Evolutionary conservation across 2,113 vertebrate species (phyloP), one percentile per base, ranked within the genome.

Genomic region (human (Homo sapiens)): DNA sequence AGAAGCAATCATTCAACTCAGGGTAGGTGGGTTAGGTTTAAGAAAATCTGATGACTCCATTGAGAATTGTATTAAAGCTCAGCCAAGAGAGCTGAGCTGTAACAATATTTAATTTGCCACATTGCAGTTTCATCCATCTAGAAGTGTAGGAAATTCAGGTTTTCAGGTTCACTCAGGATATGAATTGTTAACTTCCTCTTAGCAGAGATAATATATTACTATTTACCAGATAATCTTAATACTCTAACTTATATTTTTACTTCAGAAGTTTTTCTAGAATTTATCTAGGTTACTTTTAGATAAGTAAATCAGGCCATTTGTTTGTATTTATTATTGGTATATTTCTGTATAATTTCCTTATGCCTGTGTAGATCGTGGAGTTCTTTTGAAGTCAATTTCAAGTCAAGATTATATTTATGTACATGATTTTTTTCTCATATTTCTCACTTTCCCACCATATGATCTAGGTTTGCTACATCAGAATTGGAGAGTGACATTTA

Each of bases 191-290:
- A 45, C 92, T 89, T 64, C 9, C 20, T 64, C 6, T 80, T 73
- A 88, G 55, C 76, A 76, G 68, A 82, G 52, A 73, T 27, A 72
- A 61, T 38, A 38, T 38, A 50, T 81, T 94, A 48, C 80, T 94
- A 16, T 68, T 73, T 81, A 94, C 48, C 20, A 75, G 25, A 48
- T 59, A 82, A 35, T 38, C 48, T 94, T 94, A 83, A 45, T 75
- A 48, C 5, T 73, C 4, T 64, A 89, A 52, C 50, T 76, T 83
- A 64, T 6, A 45, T 72, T 93, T 93, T 78, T 93, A 61, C 38
- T 79, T 90, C 57, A 89, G 61, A 89, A 79, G n/a, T 90, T 75
- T 85, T n/a, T 93, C n/a, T 90, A 79, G 12, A 79, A 64, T 94
- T 90, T n/a, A 72, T 79, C 38, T 76, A 43, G 40, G 25, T 94